Base-by-base conservation (phyloP, 30 jellyfish, hydroid and myxozoan species). In the Aurelia coerulea region DNA sequence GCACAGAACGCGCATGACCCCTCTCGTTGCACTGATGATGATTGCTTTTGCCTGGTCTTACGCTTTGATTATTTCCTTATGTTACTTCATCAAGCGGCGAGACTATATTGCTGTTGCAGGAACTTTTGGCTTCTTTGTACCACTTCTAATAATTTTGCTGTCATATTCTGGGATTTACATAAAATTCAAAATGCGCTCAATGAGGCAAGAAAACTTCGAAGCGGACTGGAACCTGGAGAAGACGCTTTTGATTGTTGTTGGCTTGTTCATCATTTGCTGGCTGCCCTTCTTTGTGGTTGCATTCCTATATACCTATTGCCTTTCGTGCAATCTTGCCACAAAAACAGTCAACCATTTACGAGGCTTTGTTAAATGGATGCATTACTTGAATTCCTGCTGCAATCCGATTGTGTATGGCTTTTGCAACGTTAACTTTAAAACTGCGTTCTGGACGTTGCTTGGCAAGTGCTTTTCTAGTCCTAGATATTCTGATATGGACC, bases 351-450 rank as follows among this genome's bases (percentile, higher is more conserved):
- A 58, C 53, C 85, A 90, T 94, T 31, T 89, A 10, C 72, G 89
- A 31, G 81, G 98, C 53, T 68, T 89, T 33, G 67, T 42, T 33
- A 95, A 90, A 63, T 95, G 97, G 97, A 88, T 95, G 90, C 99
- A 95, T 59, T 95, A 95, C 77, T 54, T 83, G 41, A 95, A 95
- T 75, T 91, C 98, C 23, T 95, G 97, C 82, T 66, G 91, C 71
- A 95, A 95, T 68, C 99, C 99, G 4, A 79, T 95, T 16, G 88
- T 95, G 17, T 95, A 95, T 80, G 99, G 97, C 15, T 84, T 95
- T 52, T 96, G 90, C 64, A 95, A 95, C 74, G 87, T 97, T 23
- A 97, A 90, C 62, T 95, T 90, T 90, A 90, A 90, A 68, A 97
- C 95, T 10, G 99, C 97, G 2, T 95, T 95, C 65, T 62, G 92